phyloP scores from a whole-genome alignment of 2,113 vertebrate genomes.

The Dromaius novaehollandiae region DNA sequence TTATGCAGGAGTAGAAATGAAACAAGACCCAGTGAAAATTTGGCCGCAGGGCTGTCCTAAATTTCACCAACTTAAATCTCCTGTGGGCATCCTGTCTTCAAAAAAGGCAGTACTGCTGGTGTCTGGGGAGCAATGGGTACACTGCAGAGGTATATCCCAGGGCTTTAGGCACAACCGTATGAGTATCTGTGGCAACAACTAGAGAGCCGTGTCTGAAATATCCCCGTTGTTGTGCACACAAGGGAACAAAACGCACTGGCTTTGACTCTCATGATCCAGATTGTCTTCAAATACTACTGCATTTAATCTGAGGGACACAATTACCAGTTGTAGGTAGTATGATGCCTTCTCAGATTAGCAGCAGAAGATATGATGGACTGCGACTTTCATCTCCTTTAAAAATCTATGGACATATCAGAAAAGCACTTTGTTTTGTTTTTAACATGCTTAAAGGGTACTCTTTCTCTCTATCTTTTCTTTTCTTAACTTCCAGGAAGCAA shows the following conservation, averaged over 20 bases:
- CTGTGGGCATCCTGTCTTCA: neutral
- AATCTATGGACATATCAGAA: neutral
- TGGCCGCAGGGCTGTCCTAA: neutral
- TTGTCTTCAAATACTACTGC: neutral
- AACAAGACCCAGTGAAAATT: neutral
- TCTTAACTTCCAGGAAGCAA: neutral
- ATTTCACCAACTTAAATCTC: neutral
- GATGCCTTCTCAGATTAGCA: neutral
- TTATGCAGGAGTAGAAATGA: conserved; percentile 11
- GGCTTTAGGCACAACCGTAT: neutral
- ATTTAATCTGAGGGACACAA: neutral
- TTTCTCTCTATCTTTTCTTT: neutral
- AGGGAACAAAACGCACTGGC: neutral
- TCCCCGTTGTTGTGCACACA: accelerated
- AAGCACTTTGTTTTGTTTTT: neutral
- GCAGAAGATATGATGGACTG: neutral
- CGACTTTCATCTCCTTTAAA: neutral
- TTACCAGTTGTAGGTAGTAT: neutral
- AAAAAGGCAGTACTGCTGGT: neutral
- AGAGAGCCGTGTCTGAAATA: neutral
- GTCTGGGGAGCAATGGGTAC: neutral
- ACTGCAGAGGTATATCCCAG: accelerated
- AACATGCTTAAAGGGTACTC: accelerated
- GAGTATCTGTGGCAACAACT: neutral
- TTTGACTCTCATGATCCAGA: neutral